Evolutionary conservation across 2,797 vertebrate species (phyloP), one percentile per base, ranked within the genome.

Genomic region (Micrastur ruficollis): DNA sequence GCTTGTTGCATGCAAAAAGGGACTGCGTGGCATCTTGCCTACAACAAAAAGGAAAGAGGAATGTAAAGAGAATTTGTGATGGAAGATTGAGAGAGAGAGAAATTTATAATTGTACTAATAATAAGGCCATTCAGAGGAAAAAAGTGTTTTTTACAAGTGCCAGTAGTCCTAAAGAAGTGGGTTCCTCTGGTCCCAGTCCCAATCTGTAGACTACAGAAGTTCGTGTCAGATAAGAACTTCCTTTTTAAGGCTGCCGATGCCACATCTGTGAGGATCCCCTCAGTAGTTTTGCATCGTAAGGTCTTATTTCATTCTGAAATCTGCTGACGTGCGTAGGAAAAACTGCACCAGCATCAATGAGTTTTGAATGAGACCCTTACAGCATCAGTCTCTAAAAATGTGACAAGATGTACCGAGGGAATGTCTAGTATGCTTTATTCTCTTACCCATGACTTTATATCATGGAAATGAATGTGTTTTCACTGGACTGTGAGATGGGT

Each of bases 381-480:
- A 72, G 34, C 66, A 95, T 96, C 92, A 82, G 89, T 88, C 67
- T 93, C 81, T 63, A 23, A 91, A 89, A 95, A 81, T 94, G 86
- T 87, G 78, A 89, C 91, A 89, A 65, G 55, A 66, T 20, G 27
- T 81, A 56, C 82, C 81, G 53, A 90, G 88, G 47, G 84, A 63
- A 44, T 58, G 34, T 63, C 84, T 74, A 63, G 59, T 67, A n/a
- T 79, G 62, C 73, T 97, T 97, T 91, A 91, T 91, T 96, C 80
- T 92, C 55, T 88, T 89, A 55, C 40, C 42, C 46, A 19, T 95
- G 84, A 73, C 68, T 96, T 87, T 76, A 47, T 79, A 90, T 93
- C 92, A 85, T 79, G 80, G 95, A 96, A 95, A 93, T 82, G 34
- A 75, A 71, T 85, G 40, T 14, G 84, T 97, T 86, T 92, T 32